phyloP scores from a whole-genome alignment of 1,140 invertebrate genomes.

The Asbolus verrucosus region DNA sequence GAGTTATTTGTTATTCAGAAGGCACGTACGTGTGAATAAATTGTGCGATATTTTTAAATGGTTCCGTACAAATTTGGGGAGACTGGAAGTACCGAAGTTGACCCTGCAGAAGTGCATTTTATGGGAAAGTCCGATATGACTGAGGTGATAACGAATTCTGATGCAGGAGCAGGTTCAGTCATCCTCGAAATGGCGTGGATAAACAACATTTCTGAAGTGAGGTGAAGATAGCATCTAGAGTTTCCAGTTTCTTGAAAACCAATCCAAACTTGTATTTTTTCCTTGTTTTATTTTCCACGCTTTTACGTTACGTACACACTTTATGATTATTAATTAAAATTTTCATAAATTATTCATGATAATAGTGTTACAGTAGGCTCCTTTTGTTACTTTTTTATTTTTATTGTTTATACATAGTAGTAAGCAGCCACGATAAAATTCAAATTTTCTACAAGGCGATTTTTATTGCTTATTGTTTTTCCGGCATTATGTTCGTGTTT shows the following conservation, averaged over 20 bases:
- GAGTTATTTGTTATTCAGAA: too few species aligned
- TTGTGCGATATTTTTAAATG: too few species aligned
- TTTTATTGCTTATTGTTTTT: too few species aligned
- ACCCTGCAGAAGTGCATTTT: constrained; percentile 29
- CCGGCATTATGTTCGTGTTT: too few species aligned
- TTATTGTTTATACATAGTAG: too few species aligned
- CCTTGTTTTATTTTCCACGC: constrained; percentile 1
- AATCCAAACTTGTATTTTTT: constrained; percentile 7
- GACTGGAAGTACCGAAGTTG: too few species aligned
- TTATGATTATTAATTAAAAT: constrained; percentile 31
- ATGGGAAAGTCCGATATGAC: constrained; percentile 20
- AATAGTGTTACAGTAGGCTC: too few species aligned
- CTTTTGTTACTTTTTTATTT: too few species aligned
- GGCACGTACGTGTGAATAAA: too few species aligned
- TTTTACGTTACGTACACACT: not conserved
- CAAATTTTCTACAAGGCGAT: too few species aligned
- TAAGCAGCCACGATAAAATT: too few species aligned
- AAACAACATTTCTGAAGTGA: constrained; percentile 45
- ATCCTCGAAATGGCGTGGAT: constrained; percentile 38
- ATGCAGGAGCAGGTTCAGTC: constrained; percentile 44
- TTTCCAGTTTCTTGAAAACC: constrained; percentile 42
- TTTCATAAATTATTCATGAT: not conserved
- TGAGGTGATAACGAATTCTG: constrained; percentile 44
- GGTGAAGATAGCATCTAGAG: constrained; percentile 44
- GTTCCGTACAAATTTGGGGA: too few species aligned